A percentile compares a stretch with the other conserved stretches of the same genome.
Evolutionary conservation across 2,888 invertebrate genomes (phyloP).

Genomic region (Drosophila basisetae): DNA sequence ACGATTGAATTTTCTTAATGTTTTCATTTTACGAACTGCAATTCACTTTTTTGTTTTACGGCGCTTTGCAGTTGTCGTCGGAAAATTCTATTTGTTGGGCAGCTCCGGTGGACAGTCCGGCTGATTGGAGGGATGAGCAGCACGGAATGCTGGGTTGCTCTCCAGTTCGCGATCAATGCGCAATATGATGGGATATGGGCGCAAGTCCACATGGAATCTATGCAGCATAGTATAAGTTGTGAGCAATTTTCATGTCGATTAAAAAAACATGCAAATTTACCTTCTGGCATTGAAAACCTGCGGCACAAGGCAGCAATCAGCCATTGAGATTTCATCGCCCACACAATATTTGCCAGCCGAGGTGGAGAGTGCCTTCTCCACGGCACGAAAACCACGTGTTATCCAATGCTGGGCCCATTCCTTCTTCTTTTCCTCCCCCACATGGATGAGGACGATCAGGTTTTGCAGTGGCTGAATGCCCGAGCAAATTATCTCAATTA

Average conservation of each 20-base stretch:
- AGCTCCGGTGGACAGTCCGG: constrained; percentile 97
- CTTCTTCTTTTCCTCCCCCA: constrained; percentile 94
- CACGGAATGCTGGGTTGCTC: constrained; percentile 95
- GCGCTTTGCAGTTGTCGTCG: constrained; percentile 84
- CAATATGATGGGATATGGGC: constrained; percentile 94
- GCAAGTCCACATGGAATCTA: constrained; percentile 96
- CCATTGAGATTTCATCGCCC: constrained; percentile 96
- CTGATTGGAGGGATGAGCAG: constrained; percentile 95
- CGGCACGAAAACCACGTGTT: constrained; percentile 93
- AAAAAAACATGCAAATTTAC: constrained; percentile 83
- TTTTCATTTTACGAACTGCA: constrained; percentile 72
- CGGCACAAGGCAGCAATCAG: constrained; percentile 97
- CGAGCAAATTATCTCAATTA: constrained; percentile 96
- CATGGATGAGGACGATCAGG: constrained; percentile 93
- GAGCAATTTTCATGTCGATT: not conserved
- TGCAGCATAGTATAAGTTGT: not conserved
- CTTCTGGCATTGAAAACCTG: constrained; percentile 97
- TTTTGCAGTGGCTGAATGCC: constrained; percentile 99
- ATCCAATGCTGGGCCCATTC: constrained; percentile 98
- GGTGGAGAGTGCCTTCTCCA: constrained; percentile 93
- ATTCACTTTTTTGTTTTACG: constrained; percentile 83
- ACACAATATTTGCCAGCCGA: constrained; percentile 96
- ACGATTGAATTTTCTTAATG: constrained; percentile 34
- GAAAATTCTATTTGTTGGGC: constrained; percentile 88
- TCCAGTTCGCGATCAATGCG: constrained; percentile 94